Base-by-base conservation (phyloP, 2,113 vertebrate species). In the Rhadina sibilatrix region DNA sequence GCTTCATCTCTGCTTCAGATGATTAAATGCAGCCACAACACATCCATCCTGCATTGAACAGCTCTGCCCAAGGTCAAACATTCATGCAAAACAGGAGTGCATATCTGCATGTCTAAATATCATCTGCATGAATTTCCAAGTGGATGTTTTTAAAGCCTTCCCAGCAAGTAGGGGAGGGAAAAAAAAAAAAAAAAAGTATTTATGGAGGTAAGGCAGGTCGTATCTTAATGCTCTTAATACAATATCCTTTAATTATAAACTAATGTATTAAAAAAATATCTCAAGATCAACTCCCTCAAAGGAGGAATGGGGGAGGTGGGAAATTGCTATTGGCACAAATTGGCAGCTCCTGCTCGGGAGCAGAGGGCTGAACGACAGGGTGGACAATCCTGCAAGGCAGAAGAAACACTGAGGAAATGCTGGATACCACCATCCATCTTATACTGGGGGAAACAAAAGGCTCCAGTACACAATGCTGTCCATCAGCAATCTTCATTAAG, bases 21-120 rank as follows among this genome's bases (percentile, higher is more conserved):
- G 97, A 98, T 97, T 97, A 97, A 98, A 96, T 75, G 95, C 96
- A 95, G 97, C 88, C 95, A 92, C 95, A 77, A 90, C 95, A 90
- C 97, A 97, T 96, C 95, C 97, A 94, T 97, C 97, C 91, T 92
- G 85, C 89, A 68, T 20, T 90, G 70, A 94, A 92, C 82, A 54
- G 92, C 96, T 95, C 95, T 96, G 80, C 96, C 93, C 98, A 98
- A 98, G 98, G 98, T 97, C 97, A 98, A 92, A 97, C 95, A 89
- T 95, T 95, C 97, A 95, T 80, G 93, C 96, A 97, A 94, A 98
- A 92, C 84, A 85, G 97, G 92, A 94, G 92, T 90, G 88, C 61
- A 70, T 93, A 96, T 95, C 96, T 97, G 96, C 97, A 90, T 92
- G 94, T 95, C 93, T 97, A 91, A 96, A 96, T 77, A 90, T 84